These are phyloP conservation scores for Fistularia tabacaria DNA, from an alignment of 2,797 vertebrate genomes.

Conservation along the genomic window DNA sequence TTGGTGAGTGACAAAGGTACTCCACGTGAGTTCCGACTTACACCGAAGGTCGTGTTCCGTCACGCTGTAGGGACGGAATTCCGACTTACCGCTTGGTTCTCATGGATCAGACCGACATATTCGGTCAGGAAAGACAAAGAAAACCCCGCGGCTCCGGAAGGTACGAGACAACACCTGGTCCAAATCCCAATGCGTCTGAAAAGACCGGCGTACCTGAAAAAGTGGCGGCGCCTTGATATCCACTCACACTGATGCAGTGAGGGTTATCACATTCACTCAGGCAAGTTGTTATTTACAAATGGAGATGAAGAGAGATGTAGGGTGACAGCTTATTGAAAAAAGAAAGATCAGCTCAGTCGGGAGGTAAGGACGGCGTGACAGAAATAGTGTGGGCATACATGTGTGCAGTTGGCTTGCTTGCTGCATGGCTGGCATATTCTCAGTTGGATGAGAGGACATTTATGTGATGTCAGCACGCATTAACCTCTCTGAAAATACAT, in stretches of 20 bases:
- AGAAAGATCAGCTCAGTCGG: slow-evolving; percentile 26
- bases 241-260: neutral
- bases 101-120: too few species aligned
- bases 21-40: too few species aligned
- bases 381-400: slow-evolving; percentile 18
- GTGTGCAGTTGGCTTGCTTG: slow-evolving; percentile 40
- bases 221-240: neutral
- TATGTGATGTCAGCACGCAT: slow-evolving; percentile 72
- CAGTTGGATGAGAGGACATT: slow-evolving; percentile 73
- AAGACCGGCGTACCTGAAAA: too few species aligned
- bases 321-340: slow-evolving; percentile 11
- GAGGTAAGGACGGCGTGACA: slow-evolving; percentile 20
- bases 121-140: too few species aligned
- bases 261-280: neutral
- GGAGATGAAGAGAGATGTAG: slow-evolving; percentile 3
- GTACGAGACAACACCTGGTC: too few species aligned
- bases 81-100: too few species aligned
- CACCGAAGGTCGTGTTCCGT: too few species aligned
- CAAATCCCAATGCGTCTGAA: too few species aligned
- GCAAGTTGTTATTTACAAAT: slow-evolving; percentile 17
- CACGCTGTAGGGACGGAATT: too few species aligned
- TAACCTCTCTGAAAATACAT: slow-evolving; percentile 66
- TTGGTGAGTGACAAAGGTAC: too few species aligned
- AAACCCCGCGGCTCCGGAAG: too few species aligned
- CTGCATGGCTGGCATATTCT: slow-evolving; percentile 68